These are phyloP conservation scores for Sarcophaga subvicina DNA, from an alignment of 2,888 invertebrate species.

Conservation along the genomic window DNA sequence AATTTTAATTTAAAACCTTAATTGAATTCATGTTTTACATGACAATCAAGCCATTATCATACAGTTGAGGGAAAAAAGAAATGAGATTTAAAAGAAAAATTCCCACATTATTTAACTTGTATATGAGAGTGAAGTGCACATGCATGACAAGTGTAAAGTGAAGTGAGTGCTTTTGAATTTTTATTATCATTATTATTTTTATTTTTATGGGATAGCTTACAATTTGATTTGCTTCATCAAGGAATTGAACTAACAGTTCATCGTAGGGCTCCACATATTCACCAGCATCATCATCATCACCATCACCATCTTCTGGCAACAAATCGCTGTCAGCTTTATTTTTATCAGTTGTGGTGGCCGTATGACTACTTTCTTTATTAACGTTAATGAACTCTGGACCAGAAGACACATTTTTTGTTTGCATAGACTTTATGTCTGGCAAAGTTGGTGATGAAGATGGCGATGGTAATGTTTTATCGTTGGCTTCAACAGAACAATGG, in stretches of 20 bases:
- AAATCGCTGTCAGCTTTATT: conserved; percentile 36
- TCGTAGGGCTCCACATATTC: conserved; percentile 74
- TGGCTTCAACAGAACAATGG: conserved; percentile 4
- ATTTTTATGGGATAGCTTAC: conserved; percentile 72
- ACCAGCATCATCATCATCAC: conserved; percentile 69
- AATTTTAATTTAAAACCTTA: not conserved
- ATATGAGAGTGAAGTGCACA: not conserved
- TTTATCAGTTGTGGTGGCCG: not conserved
- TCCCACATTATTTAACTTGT: conserved; percentile 41
- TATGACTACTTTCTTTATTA: conserved; percentile 38
- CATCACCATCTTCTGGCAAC: conserved; percentile 53
- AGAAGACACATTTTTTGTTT: conserved; percentile 17
- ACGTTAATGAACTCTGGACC: conserved; percentile 11
- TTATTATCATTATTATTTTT: not conserved
- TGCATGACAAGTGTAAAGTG: conserved; percentile 25
- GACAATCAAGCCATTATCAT: not conserved
- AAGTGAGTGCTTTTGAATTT: not conserved
- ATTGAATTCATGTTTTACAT: not conserved
- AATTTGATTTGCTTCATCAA: conserved; percentile 79
- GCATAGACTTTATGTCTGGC: conserved; percentile 51
- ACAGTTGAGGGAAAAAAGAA: not conserved
- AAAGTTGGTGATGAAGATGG: conserved; percentile 26
- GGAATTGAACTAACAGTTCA: conserved; percentile 77
- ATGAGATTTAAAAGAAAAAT: not conserved
- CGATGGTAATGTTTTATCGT: not conserved